Evolutionary conservation across 30 jellyfish, hydroid and myxozoan genomes (phyloP).

Genomic region (Turritopsis rubra): DNA sequence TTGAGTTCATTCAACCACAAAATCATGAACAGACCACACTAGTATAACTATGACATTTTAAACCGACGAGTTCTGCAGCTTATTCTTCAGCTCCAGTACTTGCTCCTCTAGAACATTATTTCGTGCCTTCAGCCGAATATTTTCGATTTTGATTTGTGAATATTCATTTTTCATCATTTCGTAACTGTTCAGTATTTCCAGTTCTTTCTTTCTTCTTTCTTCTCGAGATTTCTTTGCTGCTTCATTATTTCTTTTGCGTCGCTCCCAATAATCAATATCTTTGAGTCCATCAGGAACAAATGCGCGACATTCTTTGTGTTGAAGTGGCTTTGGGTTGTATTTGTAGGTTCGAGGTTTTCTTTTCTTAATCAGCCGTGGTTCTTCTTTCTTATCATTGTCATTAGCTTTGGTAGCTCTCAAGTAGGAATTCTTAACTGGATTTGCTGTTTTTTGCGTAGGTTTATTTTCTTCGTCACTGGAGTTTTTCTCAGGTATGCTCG

Average conservation of each 20-base stretch:
- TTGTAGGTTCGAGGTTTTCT: slow-evolving; percentile 64
- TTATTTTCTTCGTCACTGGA: neutral
- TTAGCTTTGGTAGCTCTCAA: neutral
- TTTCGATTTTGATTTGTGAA: slow-evolving; percentile 41
- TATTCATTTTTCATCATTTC: slow-evolving; percentile 44
- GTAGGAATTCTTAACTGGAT: neutral
- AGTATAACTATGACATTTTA: neutral
- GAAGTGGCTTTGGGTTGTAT: slow-evolving; percentile 88
- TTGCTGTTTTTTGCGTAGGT: neutral
- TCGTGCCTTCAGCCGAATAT: slow-evolving; percentile 40
- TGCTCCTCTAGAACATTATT: slow-evolving; percentile 41
- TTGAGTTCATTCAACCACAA: neutral
- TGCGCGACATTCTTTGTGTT: slow-evolving; percentile 51
- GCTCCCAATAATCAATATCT: slow-evolving; percentile 79
- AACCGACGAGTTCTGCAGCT: neutral
- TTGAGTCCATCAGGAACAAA: slow-evolving; percentile 68
- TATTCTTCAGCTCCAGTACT: slow-evolving; percentile 20
- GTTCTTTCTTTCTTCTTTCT: slow-evolving; percentile 78
- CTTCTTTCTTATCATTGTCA: neutral
- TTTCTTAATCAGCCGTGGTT: slow-evolving; percentile 23
- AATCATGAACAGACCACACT: neutral
- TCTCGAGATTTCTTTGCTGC: slow-evolving; percentile 92
- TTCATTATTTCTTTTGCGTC: slow-evolving; percentile 64
- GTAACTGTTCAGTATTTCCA: slow-evolving; percentile 54
- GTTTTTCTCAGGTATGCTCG: neutral